Evolutionary conservation across 2,797 vertebrate species (phyloP).

Genomic region (Micromesistius poutassou): DNA sequence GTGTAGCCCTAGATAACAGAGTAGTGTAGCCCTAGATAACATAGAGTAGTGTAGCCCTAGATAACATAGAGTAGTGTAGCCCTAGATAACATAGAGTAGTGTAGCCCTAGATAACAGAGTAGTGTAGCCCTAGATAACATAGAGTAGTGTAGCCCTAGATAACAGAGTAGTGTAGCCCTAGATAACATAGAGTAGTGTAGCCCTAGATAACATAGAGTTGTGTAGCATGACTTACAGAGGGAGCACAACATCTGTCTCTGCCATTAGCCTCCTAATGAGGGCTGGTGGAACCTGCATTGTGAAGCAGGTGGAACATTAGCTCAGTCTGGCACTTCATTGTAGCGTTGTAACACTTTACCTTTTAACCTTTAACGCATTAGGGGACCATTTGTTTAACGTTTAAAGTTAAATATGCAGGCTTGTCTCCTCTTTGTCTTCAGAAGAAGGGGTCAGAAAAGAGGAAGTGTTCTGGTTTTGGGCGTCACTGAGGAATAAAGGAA

Average conservation of each 20-base stretch:
- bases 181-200: background rate
- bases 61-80: no score
- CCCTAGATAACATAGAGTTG: background rate
- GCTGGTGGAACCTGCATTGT: background rate
- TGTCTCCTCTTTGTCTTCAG: background rate
- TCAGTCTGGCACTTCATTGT: background rate
- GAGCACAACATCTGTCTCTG: background rate
- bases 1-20: no score
- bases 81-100: no score
- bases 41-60: no score
- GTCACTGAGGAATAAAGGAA: no score
- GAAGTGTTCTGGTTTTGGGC: background rate
- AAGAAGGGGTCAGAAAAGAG: background rate
- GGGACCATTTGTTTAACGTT: background rate
- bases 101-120: no score
- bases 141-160: background rate
- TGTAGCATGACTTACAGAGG: background rate
- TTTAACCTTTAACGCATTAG: background rate
- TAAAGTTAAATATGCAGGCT: background rate
- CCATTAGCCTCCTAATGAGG: background rate
- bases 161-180: background rate
- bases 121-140: background rate
- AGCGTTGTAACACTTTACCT: background rate
- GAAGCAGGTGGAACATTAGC: background rate
- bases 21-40: no score